Conservation (phyloP, 1,140 invertebrate species). For the Oncopeltus fasciatus region DNA sequence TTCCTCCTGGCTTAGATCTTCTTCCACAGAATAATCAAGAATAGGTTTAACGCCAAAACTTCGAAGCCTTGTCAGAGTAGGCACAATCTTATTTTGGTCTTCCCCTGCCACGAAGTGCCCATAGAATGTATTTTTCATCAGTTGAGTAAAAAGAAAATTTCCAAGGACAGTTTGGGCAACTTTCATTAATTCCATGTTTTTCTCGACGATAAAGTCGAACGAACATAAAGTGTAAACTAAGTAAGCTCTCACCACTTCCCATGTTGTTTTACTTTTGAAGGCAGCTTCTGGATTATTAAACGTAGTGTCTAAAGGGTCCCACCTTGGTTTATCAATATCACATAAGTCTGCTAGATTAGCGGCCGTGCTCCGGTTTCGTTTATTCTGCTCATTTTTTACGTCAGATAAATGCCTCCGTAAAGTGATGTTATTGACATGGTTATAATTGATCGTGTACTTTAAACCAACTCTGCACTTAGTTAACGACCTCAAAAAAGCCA, state of each 20-base stretch:
- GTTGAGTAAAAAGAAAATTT: conserved; percentile 63
- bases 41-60: conserved; percentile 97
- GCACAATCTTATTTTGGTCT: conserved; percentile 73
- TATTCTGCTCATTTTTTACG: not conserved
- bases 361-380: not conserved
- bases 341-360: not conserved
- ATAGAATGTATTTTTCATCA: conserved; percentile 93
- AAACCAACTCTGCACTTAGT: not conserved
- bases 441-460: not conserved
- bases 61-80: conserved; percentile 64
- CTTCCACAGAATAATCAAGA: conserved; percentile 95
- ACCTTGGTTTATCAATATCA: conserved; percentile 13
- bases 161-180: conserved; percentile 65
- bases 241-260: conserved; percentile 80
- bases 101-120: conserved; percentile 98
- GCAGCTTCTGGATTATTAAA: conserved; percentile 68
- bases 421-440: not conserved
- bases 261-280: conserved; percentile 89
- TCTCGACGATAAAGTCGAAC: conserved; percentile 74
- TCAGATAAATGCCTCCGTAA: not conserved
- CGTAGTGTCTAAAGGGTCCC: conserved; percentile 70
- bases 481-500: not conserved
- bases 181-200: conserved; percentile 93
- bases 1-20: conserved; percentile 82
- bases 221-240: conserved; percentile 88